Evolutionary conservation across 2,888 invertebrate genomes (phyloP), one percentile per base, ranked within the genome.

Genomic region (Hirudinaria manillensis): DNA sequence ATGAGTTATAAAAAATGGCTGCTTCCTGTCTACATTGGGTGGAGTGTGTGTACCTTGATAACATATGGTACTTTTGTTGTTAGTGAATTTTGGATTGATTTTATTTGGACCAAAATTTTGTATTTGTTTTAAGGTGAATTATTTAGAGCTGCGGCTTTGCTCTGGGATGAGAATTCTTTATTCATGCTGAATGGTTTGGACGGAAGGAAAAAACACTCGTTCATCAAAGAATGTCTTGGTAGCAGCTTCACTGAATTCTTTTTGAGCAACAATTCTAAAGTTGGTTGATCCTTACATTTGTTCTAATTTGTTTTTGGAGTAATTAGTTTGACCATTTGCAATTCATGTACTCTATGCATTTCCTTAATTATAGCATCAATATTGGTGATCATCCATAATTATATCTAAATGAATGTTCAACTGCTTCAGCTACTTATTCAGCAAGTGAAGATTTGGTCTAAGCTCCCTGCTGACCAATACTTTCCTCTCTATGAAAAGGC

Each of bases 121-220:
- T n/a, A n/a, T 45, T 67, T 61, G 0, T 19, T 13, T 45, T 24
- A 32, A 78, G 78, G 61, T 21, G 65, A 68, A 13, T 55, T 78
- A 70, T 78, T 72, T 61, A n/a, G 51, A 56, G 34, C 71, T 6
- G 71, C 83, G 78, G 80, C 81, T 75, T 83, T 83, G 6, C 61
- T 84, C 27, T 74, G 83, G 70, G 82, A 82, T 29, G 51, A 78
- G 1, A 76, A 79, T 27, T 79, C 80, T 66, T 81, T 84, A 21
- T 81, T 82, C 79, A 83, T 78, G 78, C 80, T 82, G 1, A 84
- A 84, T 78, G 82, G 83, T 21, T 72, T 78, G 21, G 83, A 83
- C 45, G 84, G 82, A 4, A 76, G 82, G 24, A 78, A 78, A n/a
- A 76, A 84, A 45, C 73, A 76, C 45, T 51, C 72, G 34, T 32